Conservation (phyloP, 2,113 vertebrate species). For the Osmerus eperlanus region DNA sequence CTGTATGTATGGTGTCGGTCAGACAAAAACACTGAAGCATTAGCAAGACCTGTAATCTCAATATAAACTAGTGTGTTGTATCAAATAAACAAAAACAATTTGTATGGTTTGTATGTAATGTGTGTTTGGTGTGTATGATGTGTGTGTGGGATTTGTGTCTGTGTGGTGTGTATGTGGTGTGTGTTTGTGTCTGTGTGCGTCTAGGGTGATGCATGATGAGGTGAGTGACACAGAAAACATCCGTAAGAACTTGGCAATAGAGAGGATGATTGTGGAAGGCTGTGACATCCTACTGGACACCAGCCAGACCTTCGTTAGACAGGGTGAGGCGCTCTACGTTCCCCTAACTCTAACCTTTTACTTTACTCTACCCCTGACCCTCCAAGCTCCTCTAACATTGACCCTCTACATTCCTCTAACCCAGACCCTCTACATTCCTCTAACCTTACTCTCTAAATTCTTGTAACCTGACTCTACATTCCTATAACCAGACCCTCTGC, state of each 20-base stretch:
- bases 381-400: too few relatives aligned
- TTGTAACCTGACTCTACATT: too few relatives aligned
- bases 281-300: conserved; percentile 96
- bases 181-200: conserved; percentile 18
- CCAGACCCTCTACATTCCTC: too few relatives aligned
- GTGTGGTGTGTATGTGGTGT: not conserved
- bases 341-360: too few relatives aligned
- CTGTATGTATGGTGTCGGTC: not conserved
- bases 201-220: conserved; percentile 96
- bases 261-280: conserved; percentile 96
- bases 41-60: too few relatives aligned
- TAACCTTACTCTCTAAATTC: too few relatives aligned
- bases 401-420: too few relatives aligned
- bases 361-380: too few relatives aligned
- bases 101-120: not conserved
- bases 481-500: too few relatives aligned
- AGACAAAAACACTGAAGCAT: not conserved
- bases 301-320: conserved; percentile 93
- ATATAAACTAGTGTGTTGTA: too few relatives aligned
- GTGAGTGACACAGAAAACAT: conserved; percentile 99
- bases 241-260: conserved; percentile 94
- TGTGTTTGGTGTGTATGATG: not conserved
- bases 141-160: not conserved
- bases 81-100: too few relatives aligned
- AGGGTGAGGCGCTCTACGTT: conserved; percentile 76